Conservation (phyloP, 1,140 invertebrate species). For the Nephotettix cincticeps region DNA sequence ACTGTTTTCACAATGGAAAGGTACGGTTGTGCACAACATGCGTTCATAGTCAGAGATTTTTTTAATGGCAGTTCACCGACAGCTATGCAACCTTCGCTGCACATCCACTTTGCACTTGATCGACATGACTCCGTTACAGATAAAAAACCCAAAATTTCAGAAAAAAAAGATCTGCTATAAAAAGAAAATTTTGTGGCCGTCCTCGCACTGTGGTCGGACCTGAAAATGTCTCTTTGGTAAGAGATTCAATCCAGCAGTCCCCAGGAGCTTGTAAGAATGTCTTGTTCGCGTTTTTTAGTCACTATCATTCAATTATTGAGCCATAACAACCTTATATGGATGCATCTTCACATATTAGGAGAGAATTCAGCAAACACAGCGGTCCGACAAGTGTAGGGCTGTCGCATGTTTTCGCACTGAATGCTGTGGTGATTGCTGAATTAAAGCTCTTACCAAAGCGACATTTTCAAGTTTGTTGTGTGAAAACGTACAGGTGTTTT, state of each 20-base stretch:
- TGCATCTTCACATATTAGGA: constrained; percentile 27
- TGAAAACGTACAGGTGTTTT: constrained; percentile 26
- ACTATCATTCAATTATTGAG: constrained; percentile 26
- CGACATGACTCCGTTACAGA: constrained; percentile 30
- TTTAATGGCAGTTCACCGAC: constrained; percentile 33
- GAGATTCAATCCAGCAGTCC: constrained; percentile 27
- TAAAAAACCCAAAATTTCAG: constrained; percentile 35
- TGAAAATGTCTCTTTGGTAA: constrained; percentile 31
- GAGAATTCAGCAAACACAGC: constrained; percentile 31
- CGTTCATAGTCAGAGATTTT: constrained; percentile 36
- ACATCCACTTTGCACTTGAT: constrained; percentile 26
- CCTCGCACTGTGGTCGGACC: constrained; percentile 27
- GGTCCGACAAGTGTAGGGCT: constrained; percentile 28
- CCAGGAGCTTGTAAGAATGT: no score
- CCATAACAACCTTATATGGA: constrained; percentile 27
- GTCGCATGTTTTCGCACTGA: constrained; percentile 34
- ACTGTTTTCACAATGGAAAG: no score
- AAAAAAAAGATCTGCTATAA: constrained; percentile 33
- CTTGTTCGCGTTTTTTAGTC: constrained; percentile 23
- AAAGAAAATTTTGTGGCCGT: constrained; percentile 31
- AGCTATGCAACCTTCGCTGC: constrained; percentile 27
- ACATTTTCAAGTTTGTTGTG: constrained; percentile 32
- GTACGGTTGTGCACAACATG: no score
- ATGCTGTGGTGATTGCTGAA: constrained; percentile 27
- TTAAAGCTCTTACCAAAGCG: constrained; percentile 25